phyloP scores from a whole-genome alignment of 2,888 invertebrate genomes.

The Lepas anatifera region DNA sequence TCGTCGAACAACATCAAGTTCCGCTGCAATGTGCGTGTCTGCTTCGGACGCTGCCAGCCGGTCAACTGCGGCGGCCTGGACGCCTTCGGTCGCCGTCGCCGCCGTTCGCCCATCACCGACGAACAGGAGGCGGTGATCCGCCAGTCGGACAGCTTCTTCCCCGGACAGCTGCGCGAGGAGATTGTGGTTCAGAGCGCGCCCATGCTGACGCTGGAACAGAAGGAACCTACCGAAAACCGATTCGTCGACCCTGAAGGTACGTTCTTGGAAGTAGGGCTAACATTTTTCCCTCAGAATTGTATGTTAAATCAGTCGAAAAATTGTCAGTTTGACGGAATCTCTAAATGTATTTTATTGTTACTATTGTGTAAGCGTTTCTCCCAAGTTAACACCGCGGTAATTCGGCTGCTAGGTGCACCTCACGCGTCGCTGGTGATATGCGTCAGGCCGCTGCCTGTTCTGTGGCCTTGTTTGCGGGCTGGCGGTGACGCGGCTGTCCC shows the following conservation, averaged over 20 bases:
- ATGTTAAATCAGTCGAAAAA: too few species aligned
- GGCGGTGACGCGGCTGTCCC: not conserved
- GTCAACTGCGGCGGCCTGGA: conserved; percentile 85
- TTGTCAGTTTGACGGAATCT: too few species aligned
- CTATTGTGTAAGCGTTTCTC: too few species aligned
- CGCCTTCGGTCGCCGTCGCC: conserved; percentile 71
- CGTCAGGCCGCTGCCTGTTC: not conserved
- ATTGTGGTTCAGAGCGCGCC: conserved; percentile 85
- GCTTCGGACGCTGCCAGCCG: conserved; percentile 89
- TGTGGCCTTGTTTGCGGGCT: not conserved
- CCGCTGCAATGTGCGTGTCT: conserved; percentile 90
- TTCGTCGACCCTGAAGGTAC: conserved; percentile 64
- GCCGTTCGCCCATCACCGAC: conserved; percentile 30
- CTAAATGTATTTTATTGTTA: too few species aligned
- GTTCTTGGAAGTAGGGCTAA: too few species aligned
- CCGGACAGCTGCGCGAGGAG: conserved; percentile 79
- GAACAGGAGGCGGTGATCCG: conserved; percentile 39
- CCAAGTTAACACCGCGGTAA: too few species aligned
- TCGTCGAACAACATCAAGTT: conserved; percentile 86
- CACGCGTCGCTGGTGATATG: not conserved
- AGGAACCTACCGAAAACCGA: conserved; percentile 54
- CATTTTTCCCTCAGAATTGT: too few species aligned
- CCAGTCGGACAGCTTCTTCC: conserved; percentile 46
- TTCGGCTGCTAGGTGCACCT: too few species aligned
- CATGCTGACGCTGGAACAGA: conserved; percentile 68